A percentile compares a stretch with the other conserved stretches of the same genome.
Evolutionary conservation across 2,888 invertebrate genomes (phyloP).

Genomic region (Drosophila kambysellisi): DNA sequence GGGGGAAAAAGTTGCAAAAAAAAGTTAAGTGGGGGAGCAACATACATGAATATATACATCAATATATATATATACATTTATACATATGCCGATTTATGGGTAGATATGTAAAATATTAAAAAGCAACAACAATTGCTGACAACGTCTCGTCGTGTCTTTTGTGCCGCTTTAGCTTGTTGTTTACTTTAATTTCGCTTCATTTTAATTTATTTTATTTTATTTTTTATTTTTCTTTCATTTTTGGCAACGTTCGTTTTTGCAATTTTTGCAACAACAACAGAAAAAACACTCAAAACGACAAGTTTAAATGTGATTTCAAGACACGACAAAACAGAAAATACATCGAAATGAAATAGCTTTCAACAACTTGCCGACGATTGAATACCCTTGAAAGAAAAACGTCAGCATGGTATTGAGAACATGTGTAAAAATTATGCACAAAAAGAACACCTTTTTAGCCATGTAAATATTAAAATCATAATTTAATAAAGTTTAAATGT

Average conservation of each 20-base stretch:
- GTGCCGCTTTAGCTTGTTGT: slow-evolving; percentile 58
- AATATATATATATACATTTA: not conserved
- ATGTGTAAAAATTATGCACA: not conserved
- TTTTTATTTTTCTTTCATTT: slow-evolving; percentile 44
- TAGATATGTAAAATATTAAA: slow-evolving; percentile 38
- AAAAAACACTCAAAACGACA: slow-evolving; percentile 24
- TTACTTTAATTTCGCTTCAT: slow-evolving; percentile 60
- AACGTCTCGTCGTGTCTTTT: slow-evolving; percentile 62
- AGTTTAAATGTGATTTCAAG: slow-evolving; percentile 51
- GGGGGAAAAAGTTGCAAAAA: slow-evolving; percentile 35
- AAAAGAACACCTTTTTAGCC: too few species aligned
- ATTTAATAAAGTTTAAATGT: not conserved
- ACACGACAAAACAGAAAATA: slow-evolving; percentile 16
- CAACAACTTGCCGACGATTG: not conserved
- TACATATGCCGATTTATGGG: slow-evolving; percentile 37
- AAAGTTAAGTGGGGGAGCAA: slow-evolving; percentile 9
- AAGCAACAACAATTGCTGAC: slow-evolving; percentile 60
- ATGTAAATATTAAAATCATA: not conserved
- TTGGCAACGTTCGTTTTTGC: slow-evolving; percentile 49
- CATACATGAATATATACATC: not conserved
- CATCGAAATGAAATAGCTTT: slow-evolving; percentile 11
- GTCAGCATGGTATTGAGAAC: not conserved
- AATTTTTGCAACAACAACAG: slow-evolving; percentile 50
- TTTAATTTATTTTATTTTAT: slow-evolving; percentile 35
- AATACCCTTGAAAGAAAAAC: not conserved